Evolutionary conservation across 2,113 vertebrate genomes (phyloP).

Genomic region (Mirounga angustirostris): DNA sequence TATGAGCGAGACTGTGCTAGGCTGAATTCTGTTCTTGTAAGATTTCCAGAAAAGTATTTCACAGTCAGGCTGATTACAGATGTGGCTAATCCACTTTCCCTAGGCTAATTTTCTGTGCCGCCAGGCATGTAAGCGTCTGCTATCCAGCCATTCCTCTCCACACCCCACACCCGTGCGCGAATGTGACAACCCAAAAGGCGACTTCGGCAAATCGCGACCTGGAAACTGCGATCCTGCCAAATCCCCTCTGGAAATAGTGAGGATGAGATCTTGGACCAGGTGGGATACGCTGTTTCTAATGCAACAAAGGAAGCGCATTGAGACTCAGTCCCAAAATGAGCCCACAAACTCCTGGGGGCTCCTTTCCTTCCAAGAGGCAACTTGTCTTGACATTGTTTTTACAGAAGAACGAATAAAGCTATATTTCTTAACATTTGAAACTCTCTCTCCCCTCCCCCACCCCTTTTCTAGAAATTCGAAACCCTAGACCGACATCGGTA

Average conservation of each 20-base stretch:
- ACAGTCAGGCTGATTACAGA: not conserved
- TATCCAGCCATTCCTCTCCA: not conserved
- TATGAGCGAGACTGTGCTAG: not conserved
- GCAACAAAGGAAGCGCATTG: not conserved
- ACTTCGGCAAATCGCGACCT: not conserved
- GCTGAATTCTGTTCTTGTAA: not conserved
- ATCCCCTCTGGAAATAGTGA: conserved; percentile 44
- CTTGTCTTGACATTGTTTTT: conserved; percentile 26
- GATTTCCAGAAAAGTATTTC: not conserved
- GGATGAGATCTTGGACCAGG: not conserved
- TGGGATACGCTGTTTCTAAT: conserved; percentile 29
- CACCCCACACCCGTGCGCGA: not conserved
- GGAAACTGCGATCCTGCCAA: not conserved
- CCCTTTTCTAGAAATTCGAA: conserved; percentile 4
- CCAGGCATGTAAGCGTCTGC: not conserved
- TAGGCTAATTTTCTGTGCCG: not conserved
- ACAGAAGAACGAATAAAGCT: not conserved
- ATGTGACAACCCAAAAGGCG: not conserved
- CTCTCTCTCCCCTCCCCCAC: too few relatives aligned
- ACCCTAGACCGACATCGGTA: not conserved
- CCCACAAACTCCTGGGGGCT: not conserved
- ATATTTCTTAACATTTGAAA: conserved; percentile 16
- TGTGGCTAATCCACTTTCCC: not conserved
- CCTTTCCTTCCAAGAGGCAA: not conserved
- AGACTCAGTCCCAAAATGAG: conserved; percentile 2